phyloP scores from a whole-genome alignment of 2,888 invertebrate species.

The Drosophila anceps region DNA sequence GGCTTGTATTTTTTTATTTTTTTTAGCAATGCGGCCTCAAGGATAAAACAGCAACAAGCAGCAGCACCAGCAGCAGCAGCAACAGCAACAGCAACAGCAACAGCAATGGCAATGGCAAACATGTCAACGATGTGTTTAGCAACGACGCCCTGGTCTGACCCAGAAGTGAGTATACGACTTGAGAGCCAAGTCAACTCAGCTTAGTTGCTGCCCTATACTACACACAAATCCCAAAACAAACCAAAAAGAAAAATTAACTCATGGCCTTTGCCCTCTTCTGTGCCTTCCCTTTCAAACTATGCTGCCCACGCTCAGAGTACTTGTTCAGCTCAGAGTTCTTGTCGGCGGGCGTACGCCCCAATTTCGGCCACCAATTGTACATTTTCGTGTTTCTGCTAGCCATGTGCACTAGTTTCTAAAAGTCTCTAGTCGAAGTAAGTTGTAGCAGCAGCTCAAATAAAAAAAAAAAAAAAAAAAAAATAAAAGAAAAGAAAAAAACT shows the following conservation, averaged over 20 bases:
- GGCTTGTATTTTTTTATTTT: background rate
- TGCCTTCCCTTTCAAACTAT: conserved; percentile 22
- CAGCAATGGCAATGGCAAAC: conserved; percentile 72
- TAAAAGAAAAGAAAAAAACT: background rate
- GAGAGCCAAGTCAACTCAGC: conserved; percentile 9
- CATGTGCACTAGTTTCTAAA: conserved; percentile 68
- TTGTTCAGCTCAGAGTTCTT: conserved; percentile 71
- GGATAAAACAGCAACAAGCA: conserved; percentile 74
- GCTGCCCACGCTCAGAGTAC: conserved; percentile 63
- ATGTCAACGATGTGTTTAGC: conserved; percentile 85
- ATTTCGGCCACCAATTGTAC: conserved; percentile 69
- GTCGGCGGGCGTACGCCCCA: conserved; percentile 66
- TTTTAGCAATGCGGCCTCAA: conserved; percentile 84
- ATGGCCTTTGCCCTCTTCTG: conserved; percentile 44
- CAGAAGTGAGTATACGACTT: conserved; percentile 79
- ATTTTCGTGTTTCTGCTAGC: conserved; percentile 68
- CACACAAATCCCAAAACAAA: background rate
- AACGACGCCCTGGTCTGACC: conserved; percentile 85
- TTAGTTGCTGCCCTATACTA: conserved; percentile 2
- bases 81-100: conserved; percentile 38
- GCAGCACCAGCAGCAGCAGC: conserved; percentile 27
- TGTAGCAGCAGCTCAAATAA: conserved; percentile 14
- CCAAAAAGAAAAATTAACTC: conserved; percentile 33
- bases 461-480: background rate
- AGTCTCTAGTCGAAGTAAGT: conserved; percentile 71